Conservation (phyloP, 1,140 invertebrate species). For the Venustaconcha ellipsiformis region DNA sequence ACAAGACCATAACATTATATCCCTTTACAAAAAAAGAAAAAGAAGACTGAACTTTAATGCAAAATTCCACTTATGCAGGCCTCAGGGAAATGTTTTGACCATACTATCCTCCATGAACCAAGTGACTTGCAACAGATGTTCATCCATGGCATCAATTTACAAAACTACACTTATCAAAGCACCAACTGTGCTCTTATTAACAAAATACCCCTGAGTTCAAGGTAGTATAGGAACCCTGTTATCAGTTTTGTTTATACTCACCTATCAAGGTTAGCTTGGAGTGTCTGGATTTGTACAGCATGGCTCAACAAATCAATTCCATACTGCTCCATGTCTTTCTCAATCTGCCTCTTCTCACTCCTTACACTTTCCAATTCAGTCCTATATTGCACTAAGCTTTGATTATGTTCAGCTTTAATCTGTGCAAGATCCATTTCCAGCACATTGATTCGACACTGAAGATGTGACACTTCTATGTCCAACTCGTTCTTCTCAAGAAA, state of each 20-base stretch:
- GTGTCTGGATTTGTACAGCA: conserved; percentile 21
- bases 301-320: conserved; percentile 29
- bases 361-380: conserved; percentile 9
- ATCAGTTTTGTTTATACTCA: neutral
- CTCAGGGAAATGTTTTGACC: too few species aligned
- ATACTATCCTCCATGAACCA: too few species aligned
- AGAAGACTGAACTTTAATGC: too few species aligned
- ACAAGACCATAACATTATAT: too few species aligned
- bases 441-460: conserved; percentile 30
- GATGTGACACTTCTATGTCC: conserved; percentile 31
- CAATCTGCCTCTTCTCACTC: conserved; percentile 24
- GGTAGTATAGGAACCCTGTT: too few species aligned
- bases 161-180: too few species aligned
- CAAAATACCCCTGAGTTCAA: too few species aligned
- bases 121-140: too few species aligned
- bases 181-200: too few species aligned
- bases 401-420: conserved; percentile 11
- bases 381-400: conserved; percentile 1
- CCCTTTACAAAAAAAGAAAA: too few species aligned
- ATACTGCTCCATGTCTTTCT: conserved; percentile 32
- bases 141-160: too few species aligned
- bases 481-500: conserved; percentile 25
- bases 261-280: conserved; percentile 18
- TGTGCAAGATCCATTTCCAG: conserved; percentile 29
- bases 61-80: too few species aligned